phyloP scores from a whole-genome alignment of 2,113 vertebrate genomes.

The Willisornis vidua region DNA sequence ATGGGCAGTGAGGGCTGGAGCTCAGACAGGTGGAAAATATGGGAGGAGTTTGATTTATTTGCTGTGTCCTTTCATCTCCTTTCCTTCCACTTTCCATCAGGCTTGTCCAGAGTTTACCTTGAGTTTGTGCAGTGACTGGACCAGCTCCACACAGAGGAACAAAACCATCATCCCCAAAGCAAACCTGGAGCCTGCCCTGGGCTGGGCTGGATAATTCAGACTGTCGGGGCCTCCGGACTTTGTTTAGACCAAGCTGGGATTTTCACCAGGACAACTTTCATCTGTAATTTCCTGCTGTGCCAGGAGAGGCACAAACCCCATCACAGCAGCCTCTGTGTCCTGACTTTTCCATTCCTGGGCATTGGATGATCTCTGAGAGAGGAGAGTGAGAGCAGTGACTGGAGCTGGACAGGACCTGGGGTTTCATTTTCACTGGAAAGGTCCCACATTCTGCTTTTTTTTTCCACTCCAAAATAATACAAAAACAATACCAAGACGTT shows the following conservation, averaged over 20 bases:
- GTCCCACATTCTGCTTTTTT: neutral
- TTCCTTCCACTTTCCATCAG: neutral
- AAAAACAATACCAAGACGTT: neutral
- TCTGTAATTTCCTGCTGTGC: neutral
- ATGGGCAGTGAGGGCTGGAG: neutral
- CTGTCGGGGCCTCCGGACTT: neutral
- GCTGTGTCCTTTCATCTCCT: neutral
- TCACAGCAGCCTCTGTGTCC: neutral
- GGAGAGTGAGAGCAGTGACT: neutral
- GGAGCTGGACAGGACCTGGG: neutral
- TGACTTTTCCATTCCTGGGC: neutral
- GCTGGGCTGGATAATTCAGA: neutral
- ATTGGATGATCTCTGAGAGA: neutral
- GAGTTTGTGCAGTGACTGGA: neutral
- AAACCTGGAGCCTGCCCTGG: neutral
- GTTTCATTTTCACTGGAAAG: neutral
- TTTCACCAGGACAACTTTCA: neutral
- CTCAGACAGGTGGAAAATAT: neutral
- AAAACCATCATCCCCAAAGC: neutral
- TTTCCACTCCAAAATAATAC: neutral
- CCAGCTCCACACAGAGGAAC: neutral
- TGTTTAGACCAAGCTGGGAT: neutral
- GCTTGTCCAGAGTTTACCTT: neutral
- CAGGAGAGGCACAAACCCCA: neutral
- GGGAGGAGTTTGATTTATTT: neutral